Conservation (phyloP, 2,113 vertebrate genomes). For the Pelusios castaneus region DNA sequence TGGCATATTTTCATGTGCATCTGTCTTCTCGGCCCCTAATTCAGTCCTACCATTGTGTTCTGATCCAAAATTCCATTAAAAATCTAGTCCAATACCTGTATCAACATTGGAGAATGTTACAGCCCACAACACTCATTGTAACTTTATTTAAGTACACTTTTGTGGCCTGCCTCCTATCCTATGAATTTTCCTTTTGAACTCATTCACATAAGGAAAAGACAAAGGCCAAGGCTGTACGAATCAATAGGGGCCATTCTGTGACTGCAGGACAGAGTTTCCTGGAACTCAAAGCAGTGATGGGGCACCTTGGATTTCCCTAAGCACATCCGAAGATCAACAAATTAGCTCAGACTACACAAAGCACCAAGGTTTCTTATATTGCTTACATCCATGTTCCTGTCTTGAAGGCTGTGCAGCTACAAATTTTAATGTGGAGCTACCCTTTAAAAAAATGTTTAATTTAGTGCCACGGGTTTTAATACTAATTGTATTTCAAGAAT, state of each 20-base stretch:
- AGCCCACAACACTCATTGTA: neutral
- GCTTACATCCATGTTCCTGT: neutral
- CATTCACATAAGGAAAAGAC: neutral
- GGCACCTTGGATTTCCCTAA: neutral
- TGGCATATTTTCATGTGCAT: neutral
- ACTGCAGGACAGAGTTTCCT: neutral
- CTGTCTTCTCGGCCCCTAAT: neutral
- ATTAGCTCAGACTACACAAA: neutral
- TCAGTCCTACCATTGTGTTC: neutral
- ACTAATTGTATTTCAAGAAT: conserved; percentile 23
- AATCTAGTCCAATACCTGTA: neutral
- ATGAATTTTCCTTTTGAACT: too few relatives aligned
- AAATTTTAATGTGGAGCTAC: neutral
- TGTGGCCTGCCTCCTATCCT: neutral
- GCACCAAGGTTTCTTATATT: neutral
- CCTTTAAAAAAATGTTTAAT: neutral
- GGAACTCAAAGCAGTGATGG: neutral
- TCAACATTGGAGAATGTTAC: neutral
- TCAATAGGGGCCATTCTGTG: neutral
- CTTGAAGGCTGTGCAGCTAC: neutral
- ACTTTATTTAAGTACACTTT: neutral
- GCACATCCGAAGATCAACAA: neutral
- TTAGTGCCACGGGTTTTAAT: conserved; percentile 19
- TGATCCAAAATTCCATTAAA: neutral
- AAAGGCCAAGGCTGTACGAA: neutral